phyloP scores from a whole-genome alignment of 2,113 vertebrate genomes.

The Gasterosteus nipponicus region DNA sequence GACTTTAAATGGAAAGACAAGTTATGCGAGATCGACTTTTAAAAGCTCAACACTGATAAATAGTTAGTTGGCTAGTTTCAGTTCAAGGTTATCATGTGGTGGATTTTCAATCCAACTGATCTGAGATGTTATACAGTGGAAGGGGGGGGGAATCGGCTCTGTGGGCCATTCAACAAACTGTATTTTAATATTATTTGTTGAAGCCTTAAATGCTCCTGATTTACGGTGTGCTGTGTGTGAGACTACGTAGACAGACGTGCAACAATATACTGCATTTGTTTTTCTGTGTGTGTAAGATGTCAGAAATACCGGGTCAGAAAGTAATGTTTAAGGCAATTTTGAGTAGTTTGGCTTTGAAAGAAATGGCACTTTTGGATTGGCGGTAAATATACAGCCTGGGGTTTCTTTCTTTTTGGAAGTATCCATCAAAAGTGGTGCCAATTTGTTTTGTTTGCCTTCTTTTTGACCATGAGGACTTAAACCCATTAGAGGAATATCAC shows the following conservation, averaged over 20 bases:
- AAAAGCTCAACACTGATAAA: not conserved
- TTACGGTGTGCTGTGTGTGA: no score
- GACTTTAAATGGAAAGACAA: conserved; percentile 21
- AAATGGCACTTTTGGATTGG: not conserved
- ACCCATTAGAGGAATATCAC: not conserved
- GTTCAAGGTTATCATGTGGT: not conserved
- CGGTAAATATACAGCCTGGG: no score
- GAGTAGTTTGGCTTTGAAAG: not conserved
- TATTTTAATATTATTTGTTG: not conserved
- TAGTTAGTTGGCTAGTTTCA: no score
- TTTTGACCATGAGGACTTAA: not conserved
- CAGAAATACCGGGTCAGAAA: not conserved
- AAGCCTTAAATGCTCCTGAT: not conserved
- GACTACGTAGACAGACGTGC: no score
- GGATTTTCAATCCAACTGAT: not conserved
- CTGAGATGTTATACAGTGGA: not conserved
- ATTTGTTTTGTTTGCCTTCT: not conserved
- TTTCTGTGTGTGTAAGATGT: no score
- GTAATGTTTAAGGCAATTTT: not conserved
- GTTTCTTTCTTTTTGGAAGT: not conserved
- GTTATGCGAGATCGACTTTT: not conserved
- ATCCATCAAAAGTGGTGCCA: not conserved
- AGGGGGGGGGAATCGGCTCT: not conserved
- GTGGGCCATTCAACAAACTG: not conserved
- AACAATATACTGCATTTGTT: no score